Conservation (phyloP, 2,113 vertebrate genomes). For the Crotalus helleri region DNA sequence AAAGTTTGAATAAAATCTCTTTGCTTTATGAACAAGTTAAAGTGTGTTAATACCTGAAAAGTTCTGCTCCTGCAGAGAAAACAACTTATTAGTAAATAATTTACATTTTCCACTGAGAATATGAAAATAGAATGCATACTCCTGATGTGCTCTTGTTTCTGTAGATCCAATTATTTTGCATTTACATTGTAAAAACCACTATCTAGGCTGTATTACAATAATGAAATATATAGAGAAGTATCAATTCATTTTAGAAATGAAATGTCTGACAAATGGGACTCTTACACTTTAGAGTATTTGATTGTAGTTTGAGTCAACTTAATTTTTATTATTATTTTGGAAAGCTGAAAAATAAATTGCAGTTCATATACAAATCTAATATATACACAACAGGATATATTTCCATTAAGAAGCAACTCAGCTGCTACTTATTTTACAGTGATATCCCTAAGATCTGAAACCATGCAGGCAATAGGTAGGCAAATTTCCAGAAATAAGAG, state of each 20-base stretch:
- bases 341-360: not conserved
- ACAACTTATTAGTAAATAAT: constrained; percentile 67
- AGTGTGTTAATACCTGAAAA: constrained; percentile 30
- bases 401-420: constrained; percentile 40
- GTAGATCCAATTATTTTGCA: constrained; percentile 59
- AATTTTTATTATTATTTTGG: not conserved
- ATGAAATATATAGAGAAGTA: not conserved
- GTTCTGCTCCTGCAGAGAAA: constrained; percentile 52
- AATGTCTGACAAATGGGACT: not conserved
- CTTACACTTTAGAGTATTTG: constrained; percentile 1
- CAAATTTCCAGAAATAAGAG: not conserved
- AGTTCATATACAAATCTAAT: not conserved
- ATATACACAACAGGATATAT: not conserved
- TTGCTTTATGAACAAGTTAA: not conserved
- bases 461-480: not conserved
- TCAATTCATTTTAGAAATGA: not conserved
- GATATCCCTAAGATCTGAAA: not conserved
- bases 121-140: constrained; percentile 55
- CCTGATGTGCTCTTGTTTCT: constrained; percentile 54
- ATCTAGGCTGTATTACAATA: not conserved
- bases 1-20: not conserved
- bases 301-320: constrained; percentile 21
- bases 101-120: constrained; percentile 62
- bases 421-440: constrained; percentile 32
- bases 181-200: constrained; percentile 35